Evolutionary conservation across 2,797 vertebrate genomes (phyloP), one percentile per base, ranked within the genome.

Genomic region (Galaxias olidus): DNA sequence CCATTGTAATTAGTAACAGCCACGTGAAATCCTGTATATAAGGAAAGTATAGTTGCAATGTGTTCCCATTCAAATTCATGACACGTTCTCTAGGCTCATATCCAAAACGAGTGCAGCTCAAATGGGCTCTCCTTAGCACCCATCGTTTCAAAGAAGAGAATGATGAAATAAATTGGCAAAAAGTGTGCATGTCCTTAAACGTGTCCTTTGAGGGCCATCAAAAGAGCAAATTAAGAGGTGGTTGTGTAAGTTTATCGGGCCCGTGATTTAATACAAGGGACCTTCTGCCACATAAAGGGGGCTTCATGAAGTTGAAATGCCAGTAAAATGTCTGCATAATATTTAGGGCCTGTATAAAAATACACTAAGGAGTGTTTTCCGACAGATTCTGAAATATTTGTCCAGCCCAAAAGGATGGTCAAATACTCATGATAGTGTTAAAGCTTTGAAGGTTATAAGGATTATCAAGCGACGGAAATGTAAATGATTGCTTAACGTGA

Each of bases 161-260:
- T 64, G 63, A 63, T 55, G 49, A 68, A 76, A 78, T 69, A 68
- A 73, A 66, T 59, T 44, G 59, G 71, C 74, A 68, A 59, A 78
- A 78, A 62, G 57, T 55, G 52, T 56, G 53, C 44, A 47, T 75
- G 72, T 67, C 64, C 71, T 75, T 64, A 70, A 66, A 57, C 51
- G 53, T 74, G 73, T 55, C 73, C 65, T 76, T 74, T 56, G 69
- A 68, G 68, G 58, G 51, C 70, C 62, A 68, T 78, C 75, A 83
- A 70, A 71, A 50, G 56, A 58, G 56, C 67, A 69, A 74, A 76
- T 78, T 71, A 74, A 76, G 58, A 77, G 45, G 68, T 68, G 68
- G 71, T 73, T 76, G 56, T 66, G 45, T 66, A 63, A 66, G 44
- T 69, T 78, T 80, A 68, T 78, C 76, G 65, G 62, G 15, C 50